Evolutionary conservation across 2,888 invertebrate species (phyloP), one percentile per base, ranked within the genome.

Genomic region (Epistrophe grossulariae): DNA sequence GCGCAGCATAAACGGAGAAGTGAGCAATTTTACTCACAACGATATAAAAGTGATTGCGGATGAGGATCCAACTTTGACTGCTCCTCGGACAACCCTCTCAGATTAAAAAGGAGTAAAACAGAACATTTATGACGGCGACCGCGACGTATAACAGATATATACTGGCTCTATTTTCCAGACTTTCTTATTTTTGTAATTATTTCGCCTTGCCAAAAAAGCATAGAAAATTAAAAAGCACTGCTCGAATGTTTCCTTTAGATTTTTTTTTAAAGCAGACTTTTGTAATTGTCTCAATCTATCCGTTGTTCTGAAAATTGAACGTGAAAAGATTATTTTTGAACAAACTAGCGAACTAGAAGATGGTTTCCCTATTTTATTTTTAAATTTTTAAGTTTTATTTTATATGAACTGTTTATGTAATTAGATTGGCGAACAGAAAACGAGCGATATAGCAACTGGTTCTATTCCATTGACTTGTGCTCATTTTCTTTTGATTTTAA

Each of bases 121-220:
- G 40, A 73, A 45, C 11, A 60, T 60, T 72, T 48, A 77, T 68
- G 31, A 68, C 35, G 17, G 68, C 52, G 31, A 68, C 35, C 15
- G 68, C 52, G 52, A 55, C 48, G 52, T 79, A 73, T 52, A 73
- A 35, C 38, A 70, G n/a, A 50, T 31, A 45, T 19, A 35, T 35
- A 66, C 64, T 84, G 71, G 68, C 59, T 45, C 77, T 68, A 72
- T 80, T 84, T 80, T 84, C 45, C 66, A 77, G 43, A 72, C 76
- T 77, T 68, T 70, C 24, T 76, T 68, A 80, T 72, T 80, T 80
- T 84, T 80, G 76, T 80, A 77, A 77, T 84, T 80, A 77, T 77
- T 80, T 80, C 60, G 76, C 76, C 74, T 79, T 84, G 76, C 70
- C 77, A 59, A 70, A 70, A 70, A 76, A 60, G 66, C 76, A 80